These are phyloP conservation scores for Ennomos erosarius DNA, from an alignment of 2,888 invertebrate species.

Conservation along the genomic window DNA sequence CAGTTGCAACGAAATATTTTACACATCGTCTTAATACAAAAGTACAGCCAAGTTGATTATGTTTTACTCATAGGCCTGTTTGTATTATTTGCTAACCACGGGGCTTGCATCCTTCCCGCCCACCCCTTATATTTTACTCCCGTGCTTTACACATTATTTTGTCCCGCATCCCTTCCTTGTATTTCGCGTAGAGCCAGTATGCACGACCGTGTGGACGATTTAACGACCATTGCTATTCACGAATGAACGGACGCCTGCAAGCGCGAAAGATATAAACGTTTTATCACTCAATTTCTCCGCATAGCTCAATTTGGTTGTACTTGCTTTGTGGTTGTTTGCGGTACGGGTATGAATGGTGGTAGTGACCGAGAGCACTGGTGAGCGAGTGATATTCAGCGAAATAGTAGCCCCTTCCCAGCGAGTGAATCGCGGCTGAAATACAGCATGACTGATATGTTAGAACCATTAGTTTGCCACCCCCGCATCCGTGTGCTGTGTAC, in stretches of 20 bases:
- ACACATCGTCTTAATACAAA: slow-evolving; percentile 46
- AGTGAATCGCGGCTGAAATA: slow-evolving; percentile 54
- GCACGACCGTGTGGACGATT: slow-evolving; percentile 54
- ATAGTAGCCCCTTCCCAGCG: slow-evolving; percentile 55
- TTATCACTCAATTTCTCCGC: slow-evolving; percentile 34
- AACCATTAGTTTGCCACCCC: slow-evolving; percentile 72
- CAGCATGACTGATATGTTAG: slow-evolving; percentile 69
- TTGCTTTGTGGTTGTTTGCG: slow-evolving; percentile 71
- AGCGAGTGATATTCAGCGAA: slow-evolving; percentile 83
- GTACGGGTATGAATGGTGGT: slow-evolving; percentile 60
- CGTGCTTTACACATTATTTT: slow-evolving; percentile 58
- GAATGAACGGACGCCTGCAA: slow-evolving; percentile 33
- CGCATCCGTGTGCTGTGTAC: slow-evolving; percentile 79
- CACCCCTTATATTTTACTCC: slow-evolving; percentile 46
- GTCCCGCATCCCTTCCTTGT: slow-evolving; percentile 63
- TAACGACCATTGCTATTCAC: slow-evolving; percentile 15
- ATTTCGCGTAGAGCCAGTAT: slow-evolving; percentile 53
- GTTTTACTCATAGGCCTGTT: slow-evolving; percentile 39
- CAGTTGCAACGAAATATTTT: slow-evolving; percentile 33
- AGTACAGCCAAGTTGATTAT: slow-evolving; percentile 80
- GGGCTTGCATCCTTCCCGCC: slow-evolving; percentile 69
- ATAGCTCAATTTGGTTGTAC: slow-evolving; percentile 79
- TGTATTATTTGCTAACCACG: slow-evolving; percentile 66
- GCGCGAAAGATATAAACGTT: slow-evolving; percentile 41
- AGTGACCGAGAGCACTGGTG: slow-evolving; percentile 58